phyloP scores from a whole-genome alignment of 2,888 invertebrate species.

The Chymomyza caudatula region DNA sequence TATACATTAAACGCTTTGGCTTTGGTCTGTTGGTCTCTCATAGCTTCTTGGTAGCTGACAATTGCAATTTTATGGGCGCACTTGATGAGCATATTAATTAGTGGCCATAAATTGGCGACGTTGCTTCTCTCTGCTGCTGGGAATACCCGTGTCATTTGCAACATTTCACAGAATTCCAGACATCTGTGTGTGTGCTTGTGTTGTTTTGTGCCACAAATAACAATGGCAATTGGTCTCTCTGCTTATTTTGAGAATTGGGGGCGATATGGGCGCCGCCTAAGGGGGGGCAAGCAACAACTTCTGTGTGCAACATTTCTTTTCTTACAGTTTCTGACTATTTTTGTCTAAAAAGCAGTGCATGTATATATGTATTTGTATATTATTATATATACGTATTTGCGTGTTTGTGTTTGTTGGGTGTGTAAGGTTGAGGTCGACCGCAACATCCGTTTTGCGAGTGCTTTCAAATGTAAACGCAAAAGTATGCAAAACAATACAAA shows the following conservation, averaged over 20 bases:
- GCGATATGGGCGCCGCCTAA: not conserved
- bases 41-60: conserved; percentile 35
- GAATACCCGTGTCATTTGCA: conserved; percentile 1
- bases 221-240: not conserved
- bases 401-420: not conserved
- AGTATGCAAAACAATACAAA: conserved; percentile 63
- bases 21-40: not conserved
- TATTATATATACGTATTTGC: not conserved
- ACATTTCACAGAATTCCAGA: not conserved
- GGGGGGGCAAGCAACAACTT: not conserved
- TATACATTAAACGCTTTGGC: not conserved
- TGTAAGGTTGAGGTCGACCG: conserved; percentile 74
- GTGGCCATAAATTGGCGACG: conserved; percentile 12
- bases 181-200: not conserved
- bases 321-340: not conserved
- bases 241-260: not conserved
- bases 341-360: not conserved
- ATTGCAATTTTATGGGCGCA: conserved; percentile 33
- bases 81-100: conserved; percentile 62
- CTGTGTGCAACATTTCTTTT: conserved; percentile 8
- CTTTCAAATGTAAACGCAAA: conserved; percentile 71
- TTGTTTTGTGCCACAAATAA: not conserved
- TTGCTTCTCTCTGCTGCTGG: not conserved
- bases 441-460: conserved; percentile 70
- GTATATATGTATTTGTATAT: not conserved